These are phyloP conservation scores for Netelia inedita DNA, from an alignment of 2,888 invertebrate genomes.

Conservation along the genomic window DNA sequence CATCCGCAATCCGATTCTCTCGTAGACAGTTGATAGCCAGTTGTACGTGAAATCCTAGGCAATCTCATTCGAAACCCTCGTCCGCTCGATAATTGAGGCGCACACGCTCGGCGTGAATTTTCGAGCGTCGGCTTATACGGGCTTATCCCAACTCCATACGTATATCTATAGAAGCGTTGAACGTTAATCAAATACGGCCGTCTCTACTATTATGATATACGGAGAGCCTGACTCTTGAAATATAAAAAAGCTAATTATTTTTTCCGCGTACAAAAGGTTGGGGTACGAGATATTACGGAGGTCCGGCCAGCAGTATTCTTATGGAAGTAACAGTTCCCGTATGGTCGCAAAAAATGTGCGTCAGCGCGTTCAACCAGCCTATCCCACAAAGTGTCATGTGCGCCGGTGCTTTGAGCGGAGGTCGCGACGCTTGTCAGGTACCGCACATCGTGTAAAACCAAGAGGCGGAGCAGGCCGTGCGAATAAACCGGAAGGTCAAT, in stretches of 20 bases:
- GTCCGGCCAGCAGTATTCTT: conserved; percentile 89
- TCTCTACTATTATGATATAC: neutral
- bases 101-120: conserved; percentile 21
- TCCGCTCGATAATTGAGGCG: conserved; percentile 34
- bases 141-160: conserved; percentile 40
- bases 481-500: neutral
- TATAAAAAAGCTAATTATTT: neutral
- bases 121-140: conserved; percentile 34
- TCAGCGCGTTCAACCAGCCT: conserved; percentile 87
- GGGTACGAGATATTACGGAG: conserved; percentile 91
- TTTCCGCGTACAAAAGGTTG: conserved; percentile 87
- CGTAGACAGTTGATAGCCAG: conserved; percentile 1
- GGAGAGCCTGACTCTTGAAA: neutral
- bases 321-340: conserved; percentile 93
- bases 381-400: conserved; percentile 91
- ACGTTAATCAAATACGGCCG: too few species aligned
- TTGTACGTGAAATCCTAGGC: conserved; percentile 44
- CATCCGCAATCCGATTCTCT: conserved; percentile 22
- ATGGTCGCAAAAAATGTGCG: conserved; percentile 90
- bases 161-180: too few species aligned
- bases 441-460: neutral
- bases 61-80: conserved; percentile 36
- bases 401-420: conserved; percentile 91
- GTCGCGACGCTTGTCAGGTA: conserved; percentile 94
- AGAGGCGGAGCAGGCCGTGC: neutral